Evolutionary conservation across 2,113 vertebrate species (phyloP), one percentile per base, ranked within the genome.

Genomic region (Microcebus ravelobensis): DNA sequence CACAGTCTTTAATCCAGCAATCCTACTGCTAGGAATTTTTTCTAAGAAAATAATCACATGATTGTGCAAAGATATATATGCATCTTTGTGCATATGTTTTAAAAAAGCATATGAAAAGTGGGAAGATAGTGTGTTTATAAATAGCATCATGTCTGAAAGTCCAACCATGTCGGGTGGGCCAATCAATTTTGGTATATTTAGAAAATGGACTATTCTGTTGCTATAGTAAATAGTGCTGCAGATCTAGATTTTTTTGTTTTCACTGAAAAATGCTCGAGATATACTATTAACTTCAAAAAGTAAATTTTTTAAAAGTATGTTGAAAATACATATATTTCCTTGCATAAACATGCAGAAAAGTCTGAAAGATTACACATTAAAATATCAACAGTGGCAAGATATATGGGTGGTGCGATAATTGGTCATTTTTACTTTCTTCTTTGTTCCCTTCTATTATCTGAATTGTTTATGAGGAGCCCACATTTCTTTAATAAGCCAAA

Each of bases 121-220:
- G 88, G 87, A 85, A 86, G 86, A 94, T 71, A 25, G 27, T 87
- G 67, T 59, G 59, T 70, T 95, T 95, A 93, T 81, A 90, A 95
- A 87, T n/a, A 97, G 68, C 50, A 76, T 74, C 45, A 5, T 77
- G 48, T 82, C 31, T 27, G 83, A 96, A 97, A 68, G 52, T 55
- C 63, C 76, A 94, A 39, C 52, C 45, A 29, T 12, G 39, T 13
- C 77, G 63, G 21, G 55, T 0, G 8, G 39, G 55, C 52, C n/a
- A 83, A 87, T 76, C 21, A 80, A 61, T 84, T 79, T 42, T 65
- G 48, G 25, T 65, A 20, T 48, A 36, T 68, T 92, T 83, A 82
- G 79, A 85, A 96, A 89, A 83, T 34, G 18, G 55, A 92, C 85
- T 83, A 73, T 36, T 92, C 77, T 29, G 27, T 3, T 88, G 77